Evolutionary conservation across 2,888 invertebrate species (phyloP).

Genomic region (Antitype chi): DNA sequence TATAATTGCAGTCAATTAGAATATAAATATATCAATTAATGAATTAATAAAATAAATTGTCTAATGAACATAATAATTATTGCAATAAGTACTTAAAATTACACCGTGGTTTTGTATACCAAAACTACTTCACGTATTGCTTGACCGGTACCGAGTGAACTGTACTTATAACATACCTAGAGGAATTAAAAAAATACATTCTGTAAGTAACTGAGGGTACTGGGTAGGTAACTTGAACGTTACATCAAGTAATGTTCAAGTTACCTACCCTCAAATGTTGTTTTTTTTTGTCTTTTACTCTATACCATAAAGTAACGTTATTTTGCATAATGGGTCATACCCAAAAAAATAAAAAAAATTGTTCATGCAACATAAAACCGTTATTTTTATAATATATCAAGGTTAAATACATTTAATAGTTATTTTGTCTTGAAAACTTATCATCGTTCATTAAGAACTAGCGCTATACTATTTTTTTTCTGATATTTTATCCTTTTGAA

Average conservation of each 20-base stretch:
- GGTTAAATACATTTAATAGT: no score
- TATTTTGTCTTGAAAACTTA: no score
- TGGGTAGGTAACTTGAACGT: slow-evolving; percentile 42
- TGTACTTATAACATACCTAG: slow-evolving; percentile 2
- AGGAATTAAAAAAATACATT: slow-evolving; percentile 1
- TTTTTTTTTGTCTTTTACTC: slow-evolving; percentile 7
- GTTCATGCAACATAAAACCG: no score
- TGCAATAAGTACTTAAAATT: slow-evolving; percentile 66
- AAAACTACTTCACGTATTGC: slow-evolving; percentile 78
- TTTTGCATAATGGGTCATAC: no score
- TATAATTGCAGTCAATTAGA: slow-evolving; percentile 73
- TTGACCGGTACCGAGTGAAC: slow-evolving; percentile 76
- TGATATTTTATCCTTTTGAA: no score
- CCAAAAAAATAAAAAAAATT: no score
- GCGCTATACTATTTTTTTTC: no score
- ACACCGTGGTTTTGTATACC: slow-evolving; percentile 68
- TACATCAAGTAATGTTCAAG: not conserved
- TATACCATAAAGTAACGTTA: slow-evolving; percentile 24
- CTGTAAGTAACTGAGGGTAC: slow-evolving; percentile 37
- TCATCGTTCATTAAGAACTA: no score
- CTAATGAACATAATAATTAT: slow-evolving; percentile 74
- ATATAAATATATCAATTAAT: slow-evolving; percentile 68
- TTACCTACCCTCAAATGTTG: slow-evolving; percentile 17
- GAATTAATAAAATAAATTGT: slow-evolving; percentile 73
- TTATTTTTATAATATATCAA: no score